Base-by-base conservation (phyloP, 2,888 invertebrate species). In the Orthosia gothica region DNA sequence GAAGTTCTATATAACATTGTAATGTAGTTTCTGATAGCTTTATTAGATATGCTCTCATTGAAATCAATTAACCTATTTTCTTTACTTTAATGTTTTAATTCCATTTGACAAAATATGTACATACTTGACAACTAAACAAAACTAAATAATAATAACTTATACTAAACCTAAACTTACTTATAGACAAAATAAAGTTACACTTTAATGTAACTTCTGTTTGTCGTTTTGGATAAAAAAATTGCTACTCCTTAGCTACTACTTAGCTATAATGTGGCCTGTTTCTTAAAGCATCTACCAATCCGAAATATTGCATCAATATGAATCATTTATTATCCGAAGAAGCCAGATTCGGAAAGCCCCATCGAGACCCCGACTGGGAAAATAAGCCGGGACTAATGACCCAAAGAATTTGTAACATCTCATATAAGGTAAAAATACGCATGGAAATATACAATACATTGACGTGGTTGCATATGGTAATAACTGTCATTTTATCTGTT, bases 381-480 rank as follows among this genome's bases (percentile, higher is more conserved):
- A 77, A 69, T 18, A 62, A 71, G 15, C 62, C 58, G 52, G 74
- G 57, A 7, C 16, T 23, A 45, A 5, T 75, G 13, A 52, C 9
- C 13, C 49, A 18, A 49, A 52, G 54, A 1, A 52, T 58, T 58
- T 23, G 20, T 58, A 12, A 16, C 12, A 49, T 54, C 20, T 15
- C 2, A 2, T 62, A n/a, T 3, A 0, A 26, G 5, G 1, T 7
- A 13, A 49, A 61, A 45, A 18, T 1, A 23, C 5, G 12, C 18
- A 26, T 0, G 0, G 32, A 72, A 50, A 0, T 57, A 26, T n/a
- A n/a, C n/a, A 5, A 13, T 12, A 16, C 18, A 40, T 23, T 49
- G n/a, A 49, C 23, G 13, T 18, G n/a, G n/a, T n/a, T n/a, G n/a
- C n/a, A n/a, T n/a, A n/a, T n/a, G n/a, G n/a, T n/a, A n/a, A n/a